A percentile compares a stretch with the other conserved stretches of the same genome.
These are phyloP conservation scores for Piscicola geometra DNA, from an alignment of 2,888 invertebrate species.

Conservation along the genomic window DNA sequence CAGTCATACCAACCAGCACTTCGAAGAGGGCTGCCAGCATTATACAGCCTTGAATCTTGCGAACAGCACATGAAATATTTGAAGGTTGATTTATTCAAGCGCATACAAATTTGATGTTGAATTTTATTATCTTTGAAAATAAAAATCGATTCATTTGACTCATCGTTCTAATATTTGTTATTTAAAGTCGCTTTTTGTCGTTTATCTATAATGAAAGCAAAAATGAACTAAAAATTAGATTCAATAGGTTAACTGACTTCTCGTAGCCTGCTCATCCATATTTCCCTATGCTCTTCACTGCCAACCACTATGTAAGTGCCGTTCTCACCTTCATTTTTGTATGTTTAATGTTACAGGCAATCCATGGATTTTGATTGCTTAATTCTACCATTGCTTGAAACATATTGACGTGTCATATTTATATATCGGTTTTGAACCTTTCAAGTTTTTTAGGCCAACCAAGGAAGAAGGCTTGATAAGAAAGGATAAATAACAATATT, in stretches of 20 bases:
- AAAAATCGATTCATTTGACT: background rate
- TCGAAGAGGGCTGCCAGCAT: constrained; percentile 73
- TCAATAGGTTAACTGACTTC: constrained; percentile 51
- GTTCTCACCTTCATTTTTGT: constrained; percentile 5
- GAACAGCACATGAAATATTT: too few relatives aligned
- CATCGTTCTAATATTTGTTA: background rate
- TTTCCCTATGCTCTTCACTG: constrained; percentile 48
- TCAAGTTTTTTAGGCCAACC: too few relatives aligned
- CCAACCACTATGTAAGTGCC: constrained; percentile 44
- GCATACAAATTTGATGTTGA: background rate
- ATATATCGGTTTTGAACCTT: too few relatives aligned
- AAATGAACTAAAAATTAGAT: too few relatives aligned
- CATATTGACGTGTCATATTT: too few relatives aligned
- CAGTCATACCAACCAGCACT: constrained; percentile 67
- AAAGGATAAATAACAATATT: too few relatives aligned
- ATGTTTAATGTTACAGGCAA: too few relatives aligned
- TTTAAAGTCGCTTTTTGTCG: too few relatives aligned
- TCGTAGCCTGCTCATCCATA: constrained; percentile 49
- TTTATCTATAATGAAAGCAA: too few relatives aligned
- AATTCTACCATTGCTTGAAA: too few relatives aligned
- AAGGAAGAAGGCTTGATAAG: too few relatives aligned
- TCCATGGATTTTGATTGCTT: too few relatives aligned
- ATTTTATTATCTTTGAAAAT: background rate
- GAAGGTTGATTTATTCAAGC: background rate
- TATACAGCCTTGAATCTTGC: constrained; percentile 71